These are phyloP conservation scores for Brenthis ino DNA, from an alignment of 2,888 invertebrate species.

Conservation along the genomic window DNA sequence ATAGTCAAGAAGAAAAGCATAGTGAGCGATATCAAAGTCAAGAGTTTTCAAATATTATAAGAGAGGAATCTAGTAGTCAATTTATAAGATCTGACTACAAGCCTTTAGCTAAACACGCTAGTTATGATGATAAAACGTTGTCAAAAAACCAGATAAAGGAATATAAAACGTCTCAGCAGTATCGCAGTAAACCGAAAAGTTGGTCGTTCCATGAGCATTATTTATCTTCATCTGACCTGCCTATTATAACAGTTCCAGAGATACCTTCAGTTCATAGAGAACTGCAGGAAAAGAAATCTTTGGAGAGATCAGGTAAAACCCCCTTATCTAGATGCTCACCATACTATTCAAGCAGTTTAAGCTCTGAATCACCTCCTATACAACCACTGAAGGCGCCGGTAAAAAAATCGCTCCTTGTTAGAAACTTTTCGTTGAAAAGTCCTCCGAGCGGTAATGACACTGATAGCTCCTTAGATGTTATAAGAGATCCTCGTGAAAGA, in stretches of 20 bases:
- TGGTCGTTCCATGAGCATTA: constrained; percentile 86
- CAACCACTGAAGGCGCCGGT: constrained; percentile 85
- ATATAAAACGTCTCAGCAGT: constrained; percentile 81
- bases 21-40: constrained; percentile 85
- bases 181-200: constrained; percentile 82
- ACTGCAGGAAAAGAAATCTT: constrained; percentile 69
- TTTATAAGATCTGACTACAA: constrained; percentile 81
- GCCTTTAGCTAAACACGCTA: constrained; percentile 84
- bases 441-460: constrained; percentile 89
- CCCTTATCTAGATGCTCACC: constrained; percentile 87
- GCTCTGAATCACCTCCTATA: constrained; percentile 88
- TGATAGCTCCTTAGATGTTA: constrained; percentile 86
- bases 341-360: constrained; percentile 88
- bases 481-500: constrained; percentile 86
- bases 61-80: constrained; percentile 64
- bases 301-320: constrained; percentile 77
- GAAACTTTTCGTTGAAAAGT: constrained; percentile 84
- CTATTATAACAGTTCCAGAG: constrained; percentile 81
- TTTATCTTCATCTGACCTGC: constrained; percentile 79
- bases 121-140: constrained; percentile 84
- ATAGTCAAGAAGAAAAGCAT: constrained; percentile 84
- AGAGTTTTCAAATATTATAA: constrained; percentile 81
- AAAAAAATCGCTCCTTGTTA: constrained; percentile 84
- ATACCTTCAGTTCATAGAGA: constrained; percentile 73
- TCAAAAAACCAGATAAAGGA: constrained; percentile 85